Base-by-base conservation (phyloP, 2,113 vertebrate species). In the Pterophyllum scalare region DNA sequence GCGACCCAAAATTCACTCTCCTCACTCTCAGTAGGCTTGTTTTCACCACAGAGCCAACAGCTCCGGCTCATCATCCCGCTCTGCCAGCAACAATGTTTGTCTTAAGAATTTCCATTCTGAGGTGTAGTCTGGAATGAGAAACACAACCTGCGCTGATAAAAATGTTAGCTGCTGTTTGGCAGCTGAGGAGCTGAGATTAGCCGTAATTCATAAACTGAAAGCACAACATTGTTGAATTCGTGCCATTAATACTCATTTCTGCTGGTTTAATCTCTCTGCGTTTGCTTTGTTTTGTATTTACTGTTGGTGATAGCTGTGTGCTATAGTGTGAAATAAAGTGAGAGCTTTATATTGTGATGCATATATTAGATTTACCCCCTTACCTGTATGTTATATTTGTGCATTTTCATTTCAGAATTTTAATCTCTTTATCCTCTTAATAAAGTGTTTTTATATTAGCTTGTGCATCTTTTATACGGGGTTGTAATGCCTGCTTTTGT, bases 81-180 rank as follows among this genome's bases (percentile, higher is more conserved):
- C 22, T 81, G 88, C 88, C 88, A 88, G 77, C 59, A 83, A 82
- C 80, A 89, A 88, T 84, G 82, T 90, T 86, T 80, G 72, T 80
- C 72, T 84, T 70, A 76, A 88, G 81, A 80, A 31, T 85, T 82
- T 67, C 43, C 58, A 14, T 38, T 87, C 61, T 22, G 38, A 83
- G 70, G 80, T 17, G 78, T 49, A 58, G 74, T 59, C 75, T 58
- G 74, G 86, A 86, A 31, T 14, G 59, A 79, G 67, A 52, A 52
- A 59, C 75, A 5, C 49, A 17, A 75, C 33, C 75, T 11, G 59
- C 75, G 79, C 52, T 81, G 83, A 87, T 87, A 87, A 79, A 85
- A 87, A 83, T 52, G 60, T 91, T 86, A 75, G 13, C 67, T 14
- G 13, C 67, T 14, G 59, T 58, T 31, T 75, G 54, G 77, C 56